phyloP scores from a whole-genome alignment of 1,140 invertebrate species.

The Plutomurus gul region DNA sequence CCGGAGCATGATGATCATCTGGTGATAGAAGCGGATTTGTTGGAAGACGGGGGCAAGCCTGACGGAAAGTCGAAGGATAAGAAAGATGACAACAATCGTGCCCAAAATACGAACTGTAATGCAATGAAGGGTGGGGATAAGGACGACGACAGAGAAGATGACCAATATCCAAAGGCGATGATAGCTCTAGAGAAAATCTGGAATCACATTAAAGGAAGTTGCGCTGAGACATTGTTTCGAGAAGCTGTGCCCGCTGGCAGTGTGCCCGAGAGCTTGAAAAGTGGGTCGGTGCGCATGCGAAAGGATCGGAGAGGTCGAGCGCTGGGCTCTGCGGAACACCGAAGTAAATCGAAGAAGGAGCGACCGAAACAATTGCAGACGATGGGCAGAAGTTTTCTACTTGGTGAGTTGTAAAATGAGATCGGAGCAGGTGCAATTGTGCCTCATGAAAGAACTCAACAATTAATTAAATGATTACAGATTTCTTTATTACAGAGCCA shows the following conservation, averaged over 20 bases:
- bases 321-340: neutral
- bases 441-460: neutral
- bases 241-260: neutral
- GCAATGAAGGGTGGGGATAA: conserved; percentile 42
- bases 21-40: conserved; percentile 60
- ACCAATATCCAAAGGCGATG: conserved; percentile 41
- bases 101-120: conserved; percentile 54
- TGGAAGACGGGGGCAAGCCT: conserved; percentile 56
- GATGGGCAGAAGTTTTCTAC: conserved; percentile 45
- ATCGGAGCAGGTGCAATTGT: neutral
- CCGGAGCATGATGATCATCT: conserved; percentile 77
- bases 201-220: conserved; percentile 46
- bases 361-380: conserved; percentile 47
- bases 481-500: conserved; percentile 36
- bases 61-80: conserved; percentile 58
- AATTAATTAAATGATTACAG: neutral
- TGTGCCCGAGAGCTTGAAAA: neutral
- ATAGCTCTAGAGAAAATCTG: conserved; percentile 49
- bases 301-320: conserved; percentile 17
- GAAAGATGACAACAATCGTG: conserved; percentile 34
- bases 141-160: neutral
- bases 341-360: conserved; percentile 32
- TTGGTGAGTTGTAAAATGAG: conserved; percentile 25
- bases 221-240: conserved; percentile 34
- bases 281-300: conserved; percentile 29